Evolutionary conservation across 2,113 vertebrate genomes (phyloP).

Genomic region (Heptranchias perlo): DNA sequence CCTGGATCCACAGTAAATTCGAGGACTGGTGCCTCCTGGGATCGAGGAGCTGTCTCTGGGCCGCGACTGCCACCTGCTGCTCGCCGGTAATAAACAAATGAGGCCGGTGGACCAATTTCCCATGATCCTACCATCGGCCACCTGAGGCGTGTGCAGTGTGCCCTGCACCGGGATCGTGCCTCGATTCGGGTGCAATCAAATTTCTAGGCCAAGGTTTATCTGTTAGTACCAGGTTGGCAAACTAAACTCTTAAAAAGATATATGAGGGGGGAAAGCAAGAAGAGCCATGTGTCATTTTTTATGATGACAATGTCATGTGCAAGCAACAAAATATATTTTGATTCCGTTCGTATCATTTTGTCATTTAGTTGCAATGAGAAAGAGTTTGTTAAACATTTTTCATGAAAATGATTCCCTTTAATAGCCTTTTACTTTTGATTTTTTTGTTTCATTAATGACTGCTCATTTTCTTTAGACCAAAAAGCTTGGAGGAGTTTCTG

Average conservation of each 20-base stretch:
- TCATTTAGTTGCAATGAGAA: background rate
- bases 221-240: too few relatives aligned
- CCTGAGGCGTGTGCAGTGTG: too few relatives aligned
- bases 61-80: too few relatives aligned
- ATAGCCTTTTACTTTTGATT: background rate
- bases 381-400: background rate
- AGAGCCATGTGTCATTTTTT: background rate
- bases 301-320: background rate
- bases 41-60: too few relatives aligned
- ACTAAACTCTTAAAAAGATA: background rate
- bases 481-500: background rate
- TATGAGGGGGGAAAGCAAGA: background rate
- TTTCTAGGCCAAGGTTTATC: background rate
- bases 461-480: background rate
- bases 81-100: too few relatives aligned
- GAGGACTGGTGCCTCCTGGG: too few relatives aligned
- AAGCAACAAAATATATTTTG: background rate
- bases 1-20: too few relatives aligned
- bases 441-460: background rate
- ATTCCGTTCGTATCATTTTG: background rate
- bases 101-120: too few relatives aligned
- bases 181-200: background rate
- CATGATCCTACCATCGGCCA: too few relatives aligned
- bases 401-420: background rate
- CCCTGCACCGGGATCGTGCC: too few relatives aligned